These are phyloP conservation scores for Daktulosphaira vitifoliae DNA, from an alignment of 1,140 invertebrate species.

Conservation along the genomic window DNA sequence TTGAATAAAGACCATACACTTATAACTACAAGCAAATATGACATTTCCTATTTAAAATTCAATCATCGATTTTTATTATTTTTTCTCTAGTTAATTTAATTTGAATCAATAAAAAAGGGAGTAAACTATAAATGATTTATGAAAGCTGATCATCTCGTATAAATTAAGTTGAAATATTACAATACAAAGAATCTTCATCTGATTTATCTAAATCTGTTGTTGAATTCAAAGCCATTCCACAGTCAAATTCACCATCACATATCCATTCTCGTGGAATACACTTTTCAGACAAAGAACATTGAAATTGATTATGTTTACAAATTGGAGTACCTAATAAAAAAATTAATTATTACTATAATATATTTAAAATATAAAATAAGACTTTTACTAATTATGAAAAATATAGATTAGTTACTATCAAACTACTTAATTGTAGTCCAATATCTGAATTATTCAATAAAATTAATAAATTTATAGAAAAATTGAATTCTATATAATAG, in stretches of 20 bases:
- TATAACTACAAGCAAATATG: no score
- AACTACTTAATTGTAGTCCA: neutral
- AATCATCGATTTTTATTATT: neutral
- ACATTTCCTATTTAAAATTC: neutral
- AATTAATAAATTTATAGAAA: no score
- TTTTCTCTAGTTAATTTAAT: neutral
- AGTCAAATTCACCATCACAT: conserved; percentile 71
- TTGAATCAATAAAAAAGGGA: neutral
- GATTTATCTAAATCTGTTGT: conserved; percentile 46
- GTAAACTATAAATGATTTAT: neutral
- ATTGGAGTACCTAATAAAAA: conserved; percentile 43
- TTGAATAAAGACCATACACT: no score
- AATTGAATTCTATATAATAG: no score
- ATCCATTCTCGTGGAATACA: conserved; percentile 69
- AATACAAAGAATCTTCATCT: conserved; percentile 50
- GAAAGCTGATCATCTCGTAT: neutral
- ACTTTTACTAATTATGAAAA: conserved; percentile 25
- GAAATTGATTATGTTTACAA: conserved; percentile 55
- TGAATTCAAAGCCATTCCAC: conserved; percentile 53
- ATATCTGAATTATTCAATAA: neutral
- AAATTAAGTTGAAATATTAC: conserved; percentile 44
- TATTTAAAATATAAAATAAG: conserved; percentile 36
- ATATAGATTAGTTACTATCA: conserved; percentile 28
- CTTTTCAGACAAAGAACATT: conserved; percentile 52
- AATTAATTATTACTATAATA: no score